phyloP scores from a whole-genome alignment of 2,888 invertebrate species.

The Suillia variegata region DNA sequence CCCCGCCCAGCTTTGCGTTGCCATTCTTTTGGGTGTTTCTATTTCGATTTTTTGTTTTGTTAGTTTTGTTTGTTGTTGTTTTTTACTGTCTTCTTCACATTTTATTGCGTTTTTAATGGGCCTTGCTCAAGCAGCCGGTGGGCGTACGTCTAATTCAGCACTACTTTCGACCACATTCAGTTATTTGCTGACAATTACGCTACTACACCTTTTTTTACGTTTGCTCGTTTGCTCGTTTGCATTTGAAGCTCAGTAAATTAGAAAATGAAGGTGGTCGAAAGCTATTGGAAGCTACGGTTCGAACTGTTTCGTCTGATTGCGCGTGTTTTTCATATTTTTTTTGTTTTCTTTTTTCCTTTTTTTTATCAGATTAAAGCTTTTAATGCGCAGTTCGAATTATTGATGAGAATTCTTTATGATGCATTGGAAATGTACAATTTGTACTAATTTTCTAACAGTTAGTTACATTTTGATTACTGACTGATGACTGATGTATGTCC shows the following conservation, averaged over 20 bases:
- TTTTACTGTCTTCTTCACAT: neutral
- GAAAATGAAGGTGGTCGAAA: neutral
- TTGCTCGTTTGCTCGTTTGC: too few relatives aligned
- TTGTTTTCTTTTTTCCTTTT: neutral
- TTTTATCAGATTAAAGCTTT: too few relatives aligned
- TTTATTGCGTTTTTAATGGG: slow-evolving; percentile 13
- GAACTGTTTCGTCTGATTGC: neutral
- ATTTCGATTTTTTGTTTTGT: slow-evolving; percentile 9
- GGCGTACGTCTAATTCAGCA: slow-evolving; percentile 5
- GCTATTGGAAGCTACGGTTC: too few relatives aligned
- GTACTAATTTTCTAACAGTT: too few relatives aligned
- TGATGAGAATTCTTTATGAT: too few relatives aligned
- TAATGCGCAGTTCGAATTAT: too few relatives aligned
- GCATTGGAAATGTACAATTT: too few relatives aligned
- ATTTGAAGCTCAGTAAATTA: slow-evolving; percentile 2
- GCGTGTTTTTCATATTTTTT: too few relatives aligned
- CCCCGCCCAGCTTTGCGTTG: neutral
- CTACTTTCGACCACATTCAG: slow-evolving; percentile 15
- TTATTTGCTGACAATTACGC: slow-evolving; percentile 14
- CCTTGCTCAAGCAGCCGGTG: slow-evolving; percentile 5
- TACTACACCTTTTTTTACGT: slow-evolving; percentile 12
- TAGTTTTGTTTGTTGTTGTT: slow-evolving; percentile 18
- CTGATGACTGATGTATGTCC: too few relatives aligned
- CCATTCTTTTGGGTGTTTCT: neutral
- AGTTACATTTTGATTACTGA: too few relatives aligned